Conservation (phyloP, 2,113 vertebrate species). For the Apodemus sylvaticus region DNA sequence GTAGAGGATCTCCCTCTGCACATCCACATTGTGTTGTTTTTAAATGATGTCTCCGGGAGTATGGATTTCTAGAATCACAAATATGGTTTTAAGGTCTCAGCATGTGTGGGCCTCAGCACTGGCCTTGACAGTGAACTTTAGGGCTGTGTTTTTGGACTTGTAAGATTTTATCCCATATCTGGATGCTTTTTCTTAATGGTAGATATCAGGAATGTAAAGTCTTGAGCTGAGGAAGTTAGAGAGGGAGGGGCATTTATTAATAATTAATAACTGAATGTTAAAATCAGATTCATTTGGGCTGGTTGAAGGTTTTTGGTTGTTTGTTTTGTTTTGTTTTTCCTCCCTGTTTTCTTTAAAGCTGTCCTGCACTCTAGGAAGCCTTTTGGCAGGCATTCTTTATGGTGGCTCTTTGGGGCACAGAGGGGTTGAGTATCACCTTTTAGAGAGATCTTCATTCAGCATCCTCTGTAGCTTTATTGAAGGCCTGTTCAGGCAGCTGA, state of each 20-base stretch:
- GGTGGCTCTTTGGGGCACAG: constrained; percentile 40
- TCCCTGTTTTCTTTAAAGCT: constrained; percentile 6
- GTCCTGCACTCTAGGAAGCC: constrained; percentile 70
- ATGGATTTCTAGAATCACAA: constrained; percentile 65
- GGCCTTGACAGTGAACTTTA: constrained; percentile 86
- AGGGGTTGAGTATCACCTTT: neutral
- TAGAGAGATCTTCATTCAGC: constrained; percentile 43
- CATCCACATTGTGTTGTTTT: constrained; percentile 81
- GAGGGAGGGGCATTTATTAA: constrained; percentile 58
- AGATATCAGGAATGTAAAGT: constrained; percentile 51
- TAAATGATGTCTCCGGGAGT: constrained; percentile 72
- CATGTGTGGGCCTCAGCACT: constrained; percentile 80
- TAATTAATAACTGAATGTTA: constrained; percentile 69
- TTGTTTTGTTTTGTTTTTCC: neutral
- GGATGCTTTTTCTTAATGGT: constrained; percentile 44
- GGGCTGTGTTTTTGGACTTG: constrained; percentile 71
- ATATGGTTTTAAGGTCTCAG: constrained; percentile 66
- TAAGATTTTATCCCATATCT: constrained; percentile 71
- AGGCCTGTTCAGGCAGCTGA: constrained; percentile 17
- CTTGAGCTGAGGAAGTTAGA: neutral
- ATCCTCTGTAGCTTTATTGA: constrained; percentile 43
- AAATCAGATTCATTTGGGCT: constrained; percentile 68
- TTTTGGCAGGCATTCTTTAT: constrained; percentile 57
- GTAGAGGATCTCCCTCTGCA: constrained; percentile 81
- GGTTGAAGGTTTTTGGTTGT: constrained; percentile 67